Percentiles rank a stretch among this genome's conserved stretches.
phyloP scores from a whole-genome alignment of 2,113 vertebrate species.

The Saguinus imperator region DNA sequence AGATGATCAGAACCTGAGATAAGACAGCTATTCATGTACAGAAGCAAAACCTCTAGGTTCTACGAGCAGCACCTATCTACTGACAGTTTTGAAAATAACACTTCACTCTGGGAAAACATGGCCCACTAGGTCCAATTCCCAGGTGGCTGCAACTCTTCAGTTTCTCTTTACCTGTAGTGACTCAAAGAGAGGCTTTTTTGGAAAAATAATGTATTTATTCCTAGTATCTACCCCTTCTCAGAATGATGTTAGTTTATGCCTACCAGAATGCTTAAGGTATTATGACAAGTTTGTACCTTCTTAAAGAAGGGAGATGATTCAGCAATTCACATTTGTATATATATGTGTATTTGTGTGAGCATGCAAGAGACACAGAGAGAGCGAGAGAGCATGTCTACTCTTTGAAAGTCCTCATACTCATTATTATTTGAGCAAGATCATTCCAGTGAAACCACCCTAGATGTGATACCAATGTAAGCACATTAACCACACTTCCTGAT shows the following conservation, averaged over 20 bases:
- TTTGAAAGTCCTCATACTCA: not conserved
- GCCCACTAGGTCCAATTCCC: not conserved
- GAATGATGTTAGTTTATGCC: not conserved
- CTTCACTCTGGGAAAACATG: not conserved
- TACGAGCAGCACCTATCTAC: not conserved
- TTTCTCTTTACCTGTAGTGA: not conserved
- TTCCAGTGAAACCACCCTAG: not conserved
- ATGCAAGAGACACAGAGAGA: too few species aligned
- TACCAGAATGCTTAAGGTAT: not conserved
- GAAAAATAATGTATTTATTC: not conserved
- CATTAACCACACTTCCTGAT: not conserved
- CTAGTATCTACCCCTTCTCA: not conserved
- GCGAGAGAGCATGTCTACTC: too few species aligned
- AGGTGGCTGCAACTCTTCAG: not conserved
- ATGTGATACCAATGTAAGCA: not conserved
- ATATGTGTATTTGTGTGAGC: not conserved
- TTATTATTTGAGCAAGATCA: not conserved
- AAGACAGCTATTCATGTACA: not conserved
- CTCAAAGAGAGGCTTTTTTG: not conserved
- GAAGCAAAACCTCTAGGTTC: not conserved
- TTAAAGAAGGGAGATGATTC: not conserved
- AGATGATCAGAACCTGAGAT: not conserved
- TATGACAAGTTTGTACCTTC: not conserved
- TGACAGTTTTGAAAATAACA: not conserved
- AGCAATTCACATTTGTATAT: not conserved